Conservation (phyloP, 2,113 vertebrate species). For the Vulpes lagopus region DNA sequence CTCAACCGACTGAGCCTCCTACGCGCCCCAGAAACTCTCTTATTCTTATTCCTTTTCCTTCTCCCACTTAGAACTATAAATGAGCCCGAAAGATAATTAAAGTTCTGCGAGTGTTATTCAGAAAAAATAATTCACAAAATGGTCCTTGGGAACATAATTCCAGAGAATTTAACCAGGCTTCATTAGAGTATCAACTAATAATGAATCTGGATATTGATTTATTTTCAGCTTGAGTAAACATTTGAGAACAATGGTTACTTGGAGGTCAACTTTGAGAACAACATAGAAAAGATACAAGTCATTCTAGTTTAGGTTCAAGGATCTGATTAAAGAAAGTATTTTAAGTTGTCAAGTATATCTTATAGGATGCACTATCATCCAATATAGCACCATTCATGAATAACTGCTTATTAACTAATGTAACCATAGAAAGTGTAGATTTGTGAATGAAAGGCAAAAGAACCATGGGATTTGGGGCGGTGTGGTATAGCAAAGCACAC, state of each 20-base stretch:
- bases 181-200: background rate
- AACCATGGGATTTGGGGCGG: background rate
- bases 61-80: background rate
- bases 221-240: background rate
- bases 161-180: background rate
- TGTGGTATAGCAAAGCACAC: background rate
- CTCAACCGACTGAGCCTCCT: no score
- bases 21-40: background rate
- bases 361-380: background rate
- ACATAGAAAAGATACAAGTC: constrained; percentile 20
- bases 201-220: background rate
- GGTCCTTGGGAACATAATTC: background rate
- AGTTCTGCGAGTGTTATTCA: constrained; percentile 1
- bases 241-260: constrained; percentile 18
- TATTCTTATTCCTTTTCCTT: background rate
- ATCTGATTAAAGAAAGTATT: constrained; percentile 3
- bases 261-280: constrained; percentile 32
- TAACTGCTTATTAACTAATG: constrained; percentile 10
- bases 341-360: constrained; percentile 35
- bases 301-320: constrained; percentile 19
- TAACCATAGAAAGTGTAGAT: background rate
- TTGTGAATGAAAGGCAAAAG: constrained; percentile 41
- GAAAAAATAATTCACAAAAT: constrained; percentile 21
- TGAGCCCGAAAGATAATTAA: background rate
- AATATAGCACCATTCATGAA: background rate